Base-by-base conservation (phyloP, 2,888 invertebrate species). In the Masnerella sp. region DNA sequence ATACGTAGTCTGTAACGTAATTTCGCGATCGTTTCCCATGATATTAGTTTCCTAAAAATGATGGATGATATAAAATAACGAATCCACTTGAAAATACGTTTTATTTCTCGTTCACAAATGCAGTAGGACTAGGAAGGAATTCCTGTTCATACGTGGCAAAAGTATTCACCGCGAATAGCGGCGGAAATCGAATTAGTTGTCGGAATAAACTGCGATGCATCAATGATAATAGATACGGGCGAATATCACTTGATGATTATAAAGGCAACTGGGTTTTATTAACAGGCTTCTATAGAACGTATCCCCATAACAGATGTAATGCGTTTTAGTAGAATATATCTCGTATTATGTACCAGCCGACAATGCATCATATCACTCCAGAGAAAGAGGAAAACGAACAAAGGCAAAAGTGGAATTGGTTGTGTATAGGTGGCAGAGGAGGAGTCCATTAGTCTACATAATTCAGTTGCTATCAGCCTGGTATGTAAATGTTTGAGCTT, bases 401-500 rank as follows among this genome's bases (percentile, higher is more conserved):
- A 56, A 52, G 45, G 30, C 32, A 36, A 45, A 49, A 51, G 14
- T 52, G 32, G 45, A 65, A 72, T 52, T 67, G 56, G 54, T 52
- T 45, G 38, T 54, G 34, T 28, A 42, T 56, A 43, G 62, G 18
- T 71, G 49, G 12, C 20, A 59, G 59, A 67, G 69, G 75, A 77
- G 76, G 71, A 78, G 76, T 77, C 77, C 79, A 79, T 80, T 80
- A 78, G 78, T 75, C 76, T 74, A 74, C 75, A 77, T 80, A 81
- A 82, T 78, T 80, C 77, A 80, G 73, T 77, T 76, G 76, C 74
- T 78, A 79, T 80, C 76, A 74, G 65, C 61, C 54, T 45, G 72
- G 75, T 80, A 82, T 81, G 82, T 78, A 81, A 82, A 83, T 81
- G 78, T 79, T 80, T 79, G 72, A 79, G 75, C 77, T 77, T 78